Evolutionary conservation across 2,888 invertebrate species (phyloP), one percentile per base, ranked within the genome.

Genomic region (Octonoba sinensis): DNA sequence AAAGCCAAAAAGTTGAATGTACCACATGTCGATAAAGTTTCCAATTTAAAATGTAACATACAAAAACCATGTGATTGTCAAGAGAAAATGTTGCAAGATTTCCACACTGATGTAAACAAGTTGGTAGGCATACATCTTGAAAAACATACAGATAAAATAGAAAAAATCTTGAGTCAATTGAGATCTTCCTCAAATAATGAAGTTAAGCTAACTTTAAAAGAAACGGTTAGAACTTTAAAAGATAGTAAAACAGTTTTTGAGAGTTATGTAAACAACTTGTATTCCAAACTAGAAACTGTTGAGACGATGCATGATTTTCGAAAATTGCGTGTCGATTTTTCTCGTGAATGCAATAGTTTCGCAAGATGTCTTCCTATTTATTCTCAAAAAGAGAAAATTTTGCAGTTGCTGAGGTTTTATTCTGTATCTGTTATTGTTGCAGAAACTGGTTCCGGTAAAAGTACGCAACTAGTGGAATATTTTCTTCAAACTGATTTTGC

Each of bases 361-460:
- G 57, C 70, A 44, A 66, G 72, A 12, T 57, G 75, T 49, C 66
- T 83, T 15, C 83, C 83, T 22, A 81, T 83, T 18, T 83, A 83
- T 67, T 78, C 79, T n/a, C 54, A 64, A 44, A 83, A 83, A 57
- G 44, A 47, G 46, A 57, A 75, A 12, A 81, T 83, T 20, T 51
- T 83, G 1, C 4, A 76, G 1, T 22, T 24, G 4, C n/a, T 81
- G 47, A 36, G 47, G 22, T 24, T 85, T 6, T 86, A 88, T 69
- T 87, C 87, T 59, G 87, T 88, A 1, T 85, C 85, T 20, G 85
- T 89, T 6, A 84, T 89, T 0, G 84, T 87, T 18, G 89, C 88
- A 4, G 88, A 89, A 75, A 89, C 89, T 3, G 89, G 89, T 3
- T 88, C 88, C 0, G 89, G 89, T 1, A 89, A 89, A 81, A 89